These are phyloP conservation scores for Lepisosteus oculatus DNA, from an alignment of 2,113 vertebrate species.

Conservation along the genomic window DNA sequence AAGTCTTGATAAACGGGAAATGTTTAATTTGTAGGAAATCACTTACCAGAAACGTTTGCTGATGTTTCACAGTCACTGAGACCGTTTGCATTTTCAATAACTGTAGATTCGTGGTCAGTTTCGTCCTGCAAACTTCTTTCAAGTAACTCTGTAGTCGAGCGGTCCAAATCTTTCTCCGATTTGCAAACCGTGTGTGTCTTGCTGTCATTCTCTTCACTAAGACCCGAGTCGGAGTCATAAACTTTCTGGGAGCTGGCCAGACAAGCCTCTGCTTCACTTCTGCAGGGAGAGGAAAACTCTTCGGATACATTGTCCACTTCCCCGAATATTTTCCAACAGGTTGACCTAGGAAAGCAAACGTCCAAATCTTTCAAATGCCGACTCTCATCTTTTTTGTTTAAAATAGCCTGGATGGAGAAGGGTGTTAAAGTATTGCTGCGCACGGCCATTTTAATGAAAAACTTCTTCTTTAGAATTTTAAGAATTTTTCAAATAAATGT, in stretches of 20 bases:
- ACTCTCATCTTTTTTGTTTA: constrained; percentile 84
- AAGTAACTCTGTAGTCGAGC: constrained; percentile 47
- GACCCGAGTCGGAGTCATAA: constrained; percentile 77
- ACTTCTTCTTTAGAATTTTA: constrained; percentile 31
- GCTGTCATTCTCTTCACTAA: constrained; percentile 73
- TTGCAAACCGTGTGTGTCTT: constrained; percentile 53
- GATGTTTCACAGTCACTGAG: constrained; percentile 82
- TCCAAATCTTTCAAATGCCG: constrained; percentile 65
- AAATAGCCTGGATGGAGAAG: constrained; percentile 91
- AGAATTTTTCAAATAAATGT: constrained; percentile 39
- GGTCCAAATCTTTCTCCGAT: constrained; percentile 53
- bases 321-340: constrained; percentile 85
- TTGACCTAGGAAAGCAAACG: constrained; percentile 66
- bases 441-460: constrained; percentile 71
- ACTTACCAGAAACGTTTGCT: constrained; percentile 76
- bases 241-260: constrained; percentile 55
- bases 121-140: constrained; percentile 66
- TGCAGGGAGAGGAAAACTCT: constrained; percentile 26
- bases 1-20: no score
- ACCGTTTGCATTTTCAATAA: constrained; percentile 55
- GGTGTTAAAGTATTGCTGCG: constrained; percentile 79
- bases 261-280: constrained; percentile 49
- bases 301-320: constrained; percentile 53
- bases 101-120: constrained; percentile 65
- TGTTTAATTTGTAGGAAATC: no score